Conservation (phyloP, 2,888 invertebrate species). For the Thymelicus sylvestris region DNA sequence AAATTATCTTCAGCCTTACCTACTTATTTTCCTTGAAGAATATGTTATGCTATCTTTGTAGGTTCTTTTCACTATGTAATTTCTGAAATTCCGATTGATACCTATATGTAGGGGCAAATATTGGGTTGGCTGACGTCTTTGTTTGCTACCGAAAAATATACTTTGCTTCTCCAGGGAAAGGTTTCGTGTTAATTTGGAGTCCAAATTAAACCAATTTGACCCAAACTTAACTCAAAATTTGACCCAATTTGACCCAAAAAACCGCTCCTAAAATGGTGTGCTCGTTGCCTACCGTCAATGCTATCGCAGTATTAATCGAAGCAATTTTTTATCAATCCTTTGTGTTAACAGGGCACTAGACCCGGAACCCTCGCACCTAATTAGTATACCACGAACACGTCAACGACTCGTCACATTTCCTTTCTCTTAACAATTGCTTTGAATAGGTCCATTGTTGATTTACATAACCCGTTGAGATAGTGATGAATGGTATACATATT, state of each 20-base stretch:
- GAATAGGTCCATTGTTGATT: slow-evolving; percentile 5
- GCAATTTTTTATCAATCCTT: background rate
- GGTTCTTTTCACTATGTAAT: too few species aligned
- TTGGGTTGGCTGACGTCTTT: too few species aligned
- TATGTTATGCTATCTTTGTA: too few species aligned
- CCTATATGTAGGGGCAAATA: too few species aligned
- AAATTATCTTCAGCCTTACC: too few species aligned
- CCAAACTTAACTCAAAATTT: too few species aligned
- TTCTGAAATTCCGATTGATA: too few species aligned
- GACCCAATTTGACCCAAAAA: background rate
- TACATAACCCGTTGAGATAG: background rate
- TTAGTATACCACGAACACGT: slow-evolving; percentile 22
- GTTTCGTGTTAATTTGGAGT: too few species aligned
- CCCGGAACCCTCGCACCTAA: slow-evolving; percentile 19
- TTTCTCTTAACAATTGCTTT: slow-evolving; percentile 14
- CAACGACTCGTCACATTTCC: slow-evolving; percentile 18
- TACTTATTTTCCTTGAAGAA: too few species aligned
- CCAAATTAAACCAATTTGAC: too few species aligned
- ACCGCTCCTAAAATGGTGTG: background rate
- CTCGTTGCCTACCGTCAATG: background rate
- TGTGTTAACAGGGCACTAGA: slow-evolving; percentile 2
- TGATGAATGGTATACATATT: background rate
- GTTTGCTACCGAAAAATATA: too few species aligned
- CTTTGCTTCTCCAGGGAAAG: too few species aligned
- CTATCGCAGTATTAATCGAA: slow-evolving; percentile 7